phyloP scores from a whole-genome alignment of 2,888 invertebrate genomes.

The Drosophila paucipuncta region DNA sequence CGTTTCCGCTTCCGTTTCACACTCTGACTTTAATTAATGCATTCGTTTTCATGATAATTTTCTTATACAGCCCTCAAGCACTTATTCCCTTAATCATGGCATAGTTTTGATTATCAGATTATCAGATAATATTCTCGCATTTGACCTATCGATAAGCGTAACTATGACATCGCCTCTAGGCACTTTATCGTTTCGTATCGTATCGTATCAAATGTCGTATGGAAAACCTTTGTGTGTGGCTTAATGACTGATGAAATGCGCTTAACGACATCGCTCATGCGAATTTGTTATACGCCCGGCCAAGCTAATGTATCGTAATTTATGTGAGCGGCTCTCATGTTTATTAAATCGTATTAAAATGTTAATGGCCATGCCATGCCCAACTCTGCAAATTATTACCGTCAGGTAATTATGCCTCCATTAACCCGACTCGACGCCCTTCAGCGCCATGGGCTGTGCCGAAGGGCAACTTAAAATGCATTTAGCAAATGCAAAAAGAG shows the following conservation, averaged over 20 bases:
- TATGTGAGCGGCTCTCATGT: slow-evolving; percentile 65
- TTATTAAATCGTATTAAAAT: slow-evolving; percentile 77
- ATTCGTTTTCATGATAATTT: neutral
- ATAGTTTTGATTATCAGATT: neutral
- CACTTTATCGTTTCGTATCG: neutral
- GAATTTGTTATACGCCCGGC: slow-evolving; percentile 38
- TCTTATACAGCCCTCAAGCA: neutral
- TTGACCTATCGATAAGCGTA: neutral
- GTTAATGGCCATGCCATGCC: slow-evolving; percentile 66
- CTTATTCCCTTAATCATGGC: neutral
- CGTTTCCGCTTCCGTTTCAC: neutral
- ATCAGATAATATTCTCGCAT: neutral
- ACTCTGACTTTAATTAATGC: neutral
- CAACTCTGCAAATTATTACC: slow-evolving; percentile 66
- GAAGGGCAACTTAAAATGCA: slow-evolving; percentile 65
- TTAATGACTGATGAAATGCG: slow-evolving; percentile 67
- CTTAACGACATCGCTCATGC: slow-evolving; percentile 63
- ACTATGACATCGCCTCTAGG: neutral
- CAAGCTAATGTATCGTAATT: slow-evolving; percentile 57
- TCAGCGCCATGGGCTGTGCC: slow-evolving; percentile 4
- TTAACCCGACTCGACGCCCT: slow-evolving; percentile 61
- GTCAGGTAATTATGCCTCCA: slow-evolving; percentile 76
- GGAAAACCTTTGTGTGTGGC: slow-evolving; percentile 11
- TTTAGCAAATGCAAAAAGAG: slow-evolving; percentile 56
- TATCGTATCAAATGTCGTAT: neutral